Evolutionary conservation across 2,797 vertebrate species (phyloP).

Genomic region (Leptatherina wallacei): DNA sequence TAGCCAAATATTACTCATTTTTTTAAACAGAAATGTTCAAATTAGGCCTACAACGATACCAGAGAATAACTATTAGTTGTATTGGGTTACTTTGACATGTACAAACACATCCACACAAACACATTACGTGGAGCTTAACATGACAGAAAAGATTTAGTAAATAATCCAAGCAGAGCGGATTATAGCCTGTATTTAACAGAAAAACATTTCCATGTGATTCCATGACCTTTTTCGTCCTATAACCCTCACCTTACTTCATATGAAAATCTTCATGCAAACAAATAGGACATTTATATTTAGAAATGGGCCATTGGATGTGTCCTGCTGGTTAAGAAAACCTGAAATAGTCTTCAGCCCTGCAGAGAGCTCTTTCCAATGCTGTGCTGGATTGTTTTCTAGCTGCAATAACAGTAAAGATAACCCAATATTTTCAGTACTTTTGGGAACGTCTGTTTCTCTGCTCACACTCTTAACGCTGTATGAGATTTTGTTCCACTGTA

Average conservation of each 20-base stretch:
- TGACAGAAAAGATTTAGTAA: slow-evolving; percentile 51
- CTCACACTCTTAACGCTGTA: slow-evolving; percentile 16
- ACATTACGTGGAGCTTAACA: slow-evolving; percentile 32
- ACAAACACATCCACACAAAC: slow-evolving; percentile 18
- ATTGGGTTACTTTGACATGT: slow-evolving; percentile 32
- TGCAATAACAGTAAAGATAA: background rate
- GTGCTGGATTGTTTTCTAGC: background rate
- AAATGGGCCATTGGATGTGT: slow-evolving; percentile 16
- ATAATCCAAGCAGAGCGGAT: slow-evolving; percentile 67
- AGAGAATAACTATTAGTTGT: slow-evolving; percentile 23
- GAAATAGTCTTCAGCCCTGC: background rate
- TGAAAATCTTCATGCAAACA: slow-evolving; percentile 19
- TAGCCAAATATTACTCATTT: background rate
- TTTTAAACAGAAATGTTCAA: background rate
- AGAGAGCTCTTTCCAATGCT: background rate
- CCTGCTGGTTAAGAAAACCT: background rate
- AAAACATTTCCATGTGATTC: slow-evolving; percentile 66
- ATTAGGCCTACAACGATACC: slow-evolving; percentile 2
- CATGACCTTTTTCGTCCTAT: slow-evolving; percentile 16
- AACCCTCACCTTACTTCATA: slow-evolving; percentile 28
- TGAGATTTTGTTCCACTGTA: slow-evolving; percentile 5
- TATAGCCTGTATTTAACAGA: slow-evolving; percentile 57
- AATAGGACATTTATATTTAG: slow-evolving; percentile 49
- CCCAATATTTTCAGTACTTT: slow-evolving; percentile 18
- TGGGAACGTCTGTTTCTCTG: slow-evolving; percentile 10